These are phyloP conservation scores for Gambelia wislizenii DNA, from an alignment of 2,797 vertebrate genomes.

Conservation along the genomic window DNA sequence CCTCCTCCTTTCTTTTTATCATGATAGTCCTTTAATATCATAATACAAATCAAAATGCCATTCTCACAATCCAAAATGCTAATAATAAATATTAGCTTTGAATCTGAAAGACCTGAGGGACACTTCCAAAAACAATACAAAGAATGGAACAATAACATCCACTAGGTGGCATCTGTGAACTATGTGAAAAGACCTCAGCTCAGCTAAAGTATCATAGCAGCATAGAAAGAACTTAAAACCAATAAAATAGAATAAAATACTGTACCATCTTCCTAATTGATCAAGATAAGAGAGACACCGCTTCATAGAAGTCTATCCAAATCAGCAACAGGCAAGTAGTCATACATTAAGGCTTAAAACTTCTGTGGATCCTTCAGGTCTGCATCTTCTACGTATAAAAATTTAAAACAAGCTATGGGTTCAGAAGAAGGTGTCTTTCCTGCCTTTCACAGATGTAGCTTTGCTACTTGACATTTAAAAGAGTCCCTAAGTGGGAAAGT, in stretches of 20 bases:
- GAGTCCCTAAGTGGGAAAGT: no score
- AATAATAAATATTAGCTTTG: background rate
- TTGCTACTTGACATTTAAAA: background rate
- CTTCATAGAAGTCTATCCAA: background rate
- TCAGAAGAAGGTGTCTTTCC: background rate
- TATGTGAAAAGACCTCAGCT: background rate
- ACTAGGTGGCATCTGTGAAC: slow-evolving; percentile 54
- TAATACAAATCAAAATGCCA: background rate
- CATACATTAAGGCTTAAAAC: slow-evolving; percentile 11
- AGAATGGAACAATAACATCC: background rate
- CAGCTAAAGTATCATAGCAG: background rate
- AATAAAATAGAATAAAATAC: background rate
- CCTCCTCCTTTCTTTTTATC: no score
- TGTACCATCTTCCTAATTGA: background rate
- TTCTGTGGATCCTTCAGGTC: background rate
- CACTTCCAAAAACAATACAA: background rate
- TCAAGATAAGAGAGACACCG: background rate
- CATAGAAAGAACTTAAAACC: background rate
- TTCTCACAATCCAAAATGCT: background rate
- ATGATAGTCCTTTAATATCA: no score
- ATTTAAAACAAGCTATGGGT: background rate
- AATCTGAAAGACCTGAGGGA: background rate
- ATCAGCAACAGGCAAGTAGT: background rate
- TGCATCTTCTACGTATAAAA: background rate
- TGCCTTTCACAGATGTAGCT: background rate